Evolutionary conservation across 2,888 invertebrate species (phyloP).

Genomic region (Chymomyza amoena): DNA sequence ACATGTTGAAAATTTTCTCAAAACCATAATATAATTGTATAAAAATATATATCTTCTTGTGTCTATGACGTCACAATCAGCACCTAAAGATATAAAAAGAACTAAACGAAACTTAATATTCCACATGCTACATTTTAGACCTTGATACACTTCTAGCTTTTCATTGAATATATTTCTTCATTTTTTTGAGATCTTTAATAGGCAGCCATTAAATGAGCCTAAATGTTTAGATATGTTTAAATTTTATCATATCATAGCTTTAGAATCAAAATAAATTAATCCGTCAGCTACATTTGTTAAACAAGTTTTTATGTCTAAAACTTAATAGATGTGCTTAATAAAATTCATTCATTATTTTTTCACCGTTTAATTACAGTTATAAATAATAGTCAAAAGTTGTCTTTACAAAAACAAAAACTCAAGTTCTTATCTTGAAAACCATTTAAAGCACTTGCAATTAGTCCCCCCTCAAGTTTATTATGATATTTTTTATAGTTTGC

Average conservation of each 20-base stretch:
- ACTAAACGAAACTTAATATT: not conserved
- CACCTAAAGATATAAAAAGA: not conserved
- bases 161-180: not conserved
- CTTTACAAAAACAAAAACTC: not conserved
- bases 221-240: not conserved
- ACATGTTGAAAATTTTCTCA: not conserved
- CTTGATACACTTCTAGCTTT: not conserved
- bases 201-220: not conserved
- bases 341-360: not conserved
- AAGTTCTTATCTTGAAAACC: not conserved
- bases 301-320: not conserved
- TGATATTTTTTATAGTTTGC: conserved; percentile 11
- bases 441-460: not conserved
- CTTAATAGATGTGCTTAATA: not conserved
- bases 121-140: not conserved
- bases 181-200: not conserved
- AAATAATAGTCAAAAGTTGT: not conserved
- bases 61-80: not conserved
- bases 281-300: not conserved
- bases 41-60: not conserved
- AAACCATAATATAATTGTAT: not conserved
- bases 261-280: not conserved
- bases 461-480: not conserved
- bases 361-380: not conserved
- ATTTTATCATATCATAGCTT: not conserved